Evolutionary conservation across 2,888 invertebrate genomes (phyloP), one percentile per base, ranked within the genome.

Genomic region (Ochropleura plecta): DNA sequence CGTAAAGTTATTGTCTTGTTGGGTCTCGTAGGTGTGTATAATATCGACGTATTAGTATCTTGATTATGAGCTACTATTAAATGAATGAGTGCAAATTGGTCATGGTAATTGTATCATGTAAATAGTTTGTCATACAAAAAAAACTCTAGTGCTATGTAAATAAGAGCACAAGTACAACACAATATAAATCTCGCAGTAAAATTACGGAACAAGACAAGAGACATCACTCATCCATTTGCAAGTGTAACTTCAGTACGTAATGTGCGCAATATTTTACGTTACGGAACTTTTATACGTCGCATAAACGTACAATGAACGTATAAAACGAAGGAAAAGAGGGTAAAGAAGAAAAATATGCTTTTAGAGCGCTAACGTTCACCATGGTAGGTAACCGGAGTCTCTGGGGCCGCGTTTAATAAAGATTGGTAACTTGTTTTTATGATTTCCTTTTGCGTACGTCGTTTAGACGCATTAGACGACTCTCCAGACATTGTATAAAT

Each of bases 371-470:
- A 82, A 85, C 81, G 67, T 73, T 73, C 74, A 67, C 55, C 68
- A 79, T 75, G 73, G 78, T 64, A 72, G 77, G 75, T 80, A 75
- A 20, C 72, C 14, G 66, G 71, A 44, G 75, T 74, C 88, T 76
- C 87, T 48, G 42, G 82, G 85, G 88, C 81, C 81, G 85, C 84
- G 86, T 89, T 90, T 90, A 90, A 91, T 90, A 90, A 89, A 91
- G 88, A 90, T 90, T 84, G 87, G 89, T 90, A 88, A 90, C 91
- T 91, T 90, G 90, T 88, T 91, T 92, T 91, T 91, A 91, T 87
- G 88, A 90, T 90, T 89, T 86, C 74, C 70, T 79, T 73, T 82
- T 83, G 72, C 79, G 70, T 70, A 79, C 67, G 80, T 83, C 79
- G 73, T 82, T 81, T 84, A 78, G 74, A 73, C 18, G 42, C 67